Evolutionary conservation across 2,797 vertebrate species (phyloP), one percentile per base, ranked within the genome.

Genomic region (Halcyon leucocephala): DNA sequence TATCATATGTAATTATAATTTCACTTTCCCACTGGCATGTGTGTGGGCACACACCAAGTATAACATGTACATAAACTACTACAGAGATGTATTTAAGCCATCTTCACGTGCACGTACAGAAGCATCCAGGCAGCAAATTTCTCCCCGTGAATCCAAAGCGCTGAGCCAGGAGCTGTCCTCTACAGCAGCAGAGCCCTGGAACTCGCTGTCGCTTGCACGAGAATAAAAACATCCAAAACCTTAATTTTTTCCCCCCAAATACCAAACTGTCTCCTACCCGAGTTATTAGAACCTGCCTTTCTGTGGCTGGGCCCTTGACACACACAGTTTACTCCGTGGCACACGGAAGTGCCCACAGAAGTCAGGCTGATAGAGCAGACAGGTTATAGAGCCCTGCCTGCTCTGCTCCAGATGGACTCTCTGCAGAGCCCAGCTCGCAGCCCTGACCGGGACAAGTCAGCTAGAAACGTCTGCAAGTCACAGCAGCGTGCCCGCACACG

Each of bases 71-170:
- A 79, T 54, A 67, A 84, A 90, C 82, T 13, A 82, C 81, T 46
- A 77, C 24, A 39, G 42, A 67, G 25, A 73, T n/a, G 79, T 86
- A 72, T 84, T 84, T 79, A 86, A 82, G 66, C 49, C 55, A 26
- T 73, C 70, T 71, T 76, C 49, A 29, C 7, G 49, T 7, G 39
- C 49, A 69, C 9, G 1, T 12, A 64, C 22, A 93, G 54, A 54
- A 62, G 72, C 70, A 86, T 9, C 82, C 80, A 94, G 42, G 88
- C 67, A 94, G 90, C 61, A 86, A 46, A 77, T 52, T 77, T 83
- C 58, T 79, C 57, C 42, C 14, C 21, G 17, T 42, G 42, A 88
- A 55, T 79, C 84, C 58, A 52, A 64, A 86, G 79, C 4, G 0
- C 67, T 46, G 52, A 82, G 49, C 39, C 41, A 42, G 66, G 49